Percentiles rank a stretch among this genome's conserved stretches.
These are phyloP conservation scores for Columbina picui DNA, from an alignment of 2,113 vertebrate species.

Conservation along the genomic window DNA sequence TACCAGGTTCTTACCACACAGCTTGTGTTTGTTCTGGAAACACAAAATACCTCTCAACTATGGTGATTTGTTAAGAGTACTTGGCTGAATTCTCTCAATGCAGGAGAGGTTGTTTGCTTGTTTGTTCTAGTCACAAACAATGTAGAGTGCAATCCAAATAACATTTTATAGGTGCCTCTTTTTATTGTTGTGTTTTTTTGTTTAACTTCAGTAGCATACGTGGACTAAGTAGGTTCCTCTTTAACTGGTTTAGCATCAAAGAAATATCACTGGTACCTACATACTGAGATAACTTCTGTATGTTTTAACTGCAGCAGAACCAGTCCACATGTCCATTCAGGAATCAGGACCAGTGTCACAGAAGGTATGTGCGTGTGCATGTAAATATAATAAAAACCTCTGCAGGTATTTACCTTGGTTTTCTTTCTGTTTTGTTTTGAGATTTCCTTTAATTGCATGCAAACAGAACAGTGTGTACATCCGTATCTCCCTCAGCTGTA, in stretches of 20 bases:
- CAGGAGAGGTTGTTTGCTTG: neutral
- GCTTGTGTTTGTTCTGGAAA: neutral
- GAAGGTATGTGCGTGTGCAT: constrained; percentile 55
- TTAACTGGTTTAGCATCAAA: neutral
- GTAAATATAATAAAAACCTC: neutral
- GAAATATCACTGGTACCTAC: neutral
- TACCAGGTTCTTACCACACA: neutral
- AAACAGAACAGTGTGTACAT: neutral
- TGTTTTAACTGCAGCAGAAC: constrained; percentile 48
- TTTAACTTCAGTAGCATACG: neutral
- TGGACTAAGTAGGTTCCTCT: neutral
- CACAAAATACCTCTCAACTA: neutral
- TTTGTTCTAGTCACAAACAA: neutral
- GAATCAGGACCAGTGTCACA: constrained; percentile 49
- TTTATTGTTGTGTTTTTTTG: neutral
- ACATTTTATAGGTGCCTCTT: neutral
- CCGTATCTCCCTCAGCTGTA: neutral
- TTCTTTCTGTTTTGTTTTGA: neutral
- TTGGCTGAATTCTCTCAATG: neutral
- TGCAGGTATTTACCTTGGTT: neutral
- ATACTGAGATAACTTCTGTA: neutral
- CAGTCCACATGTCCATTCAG: constrained; percentile 65
- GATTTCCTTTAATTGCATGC: neutral
- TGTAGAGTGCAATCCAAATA: neutral
- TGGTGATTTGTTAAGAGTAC: neutral